A percentile compares a stretch with the other conserved stretches of the same genome.
Evolutionary conservation across 2,113 vertebrate species (phyloP).

Genomic region (Entomyzon cyanotis): DNA sequence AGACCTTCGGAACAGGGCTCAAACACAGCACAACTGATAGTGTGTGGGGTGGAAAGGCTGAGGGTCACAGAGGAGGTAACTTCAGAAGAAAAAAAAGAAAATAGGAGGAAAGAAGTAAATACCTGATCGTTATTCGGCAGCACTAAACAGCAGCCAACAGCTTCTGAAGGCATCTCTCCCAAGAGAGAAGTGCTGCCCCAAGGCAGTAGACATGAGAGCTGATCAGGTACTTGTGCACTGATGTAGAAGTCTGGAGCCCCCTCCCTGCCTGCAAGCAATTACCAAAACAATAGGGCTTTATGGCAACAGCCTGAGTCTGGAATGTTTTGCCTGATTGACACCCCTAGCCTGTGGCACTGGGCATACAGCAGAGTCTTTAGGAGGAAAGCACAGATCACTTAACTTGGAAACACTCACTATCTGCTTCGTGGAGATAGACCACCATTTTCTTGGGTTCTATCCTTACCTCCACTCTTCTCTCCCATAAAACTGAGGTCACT

Average conservation of each 20-base stretch:
- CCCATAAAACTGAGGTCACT: background rate
- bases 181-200: background rate
- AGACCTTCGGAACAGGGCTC: background rate
- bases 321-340: background rate
- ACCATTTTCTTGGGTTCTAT: background rate
- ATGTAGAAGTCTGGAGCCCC: background rate
- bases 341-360: background rate
- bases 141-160: background rate
- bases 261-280: background rate
- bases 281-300: background rate
- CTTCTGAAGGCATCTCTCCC: background rate
- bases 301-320: background rate
- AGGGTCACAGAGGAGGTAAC: background rate
- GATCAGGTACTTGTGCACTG: background rate
- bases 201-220: background rate
- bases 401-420: background rate
- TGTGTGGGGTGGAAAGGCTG: background rate
- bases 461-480: background rate
- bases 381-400: background rate
- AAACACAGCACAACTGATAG: background rate
- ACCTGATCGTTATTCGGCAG: background rate
- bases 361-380: too few species aligned
- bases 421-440: background rate
- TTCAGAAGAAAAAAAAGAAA: background rate
- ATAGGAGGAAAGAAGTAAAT: background rate